Evolutionary conservation across 1,140 invertebrate genomes (phyloP), one percentile per base, ranked within the genome.

Genomic region (Aleiodes sp.): DNA sequence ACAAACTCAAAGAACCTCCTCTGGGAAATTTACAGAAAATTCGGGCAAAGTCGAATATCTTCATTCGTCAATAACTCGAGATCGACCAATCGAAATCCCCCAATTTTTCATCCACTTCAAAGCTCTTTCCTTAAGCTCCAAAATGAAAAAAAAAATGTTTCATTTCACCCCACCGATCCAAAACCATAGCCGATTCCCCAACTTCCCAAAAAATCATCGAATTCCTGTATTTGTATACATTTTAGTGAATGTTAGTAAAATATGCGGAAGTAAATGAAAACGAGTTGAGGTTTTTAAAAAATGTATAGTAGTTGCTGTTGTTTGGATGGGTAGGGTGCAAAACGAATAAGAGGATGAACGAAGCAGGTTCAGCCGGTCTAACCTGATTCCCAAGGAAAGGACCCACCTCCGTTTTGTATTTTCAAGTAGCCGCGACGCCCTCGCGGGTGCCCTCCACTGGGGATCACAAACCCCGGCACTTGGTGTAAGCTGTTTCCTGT

Each of bases 291-390:
- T 52, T 59, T 59, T 59, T 31, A 28, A 59, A 59, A 59, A 26
- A 28, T 12, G n/a, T n/a, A 59, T 31, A 24, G 28, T 31, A 59
- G 56, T 31, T 24, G 7, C 10, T 33, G 31, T 33, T 8, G 26
- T 43, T 28, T 31, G 28, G 12, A 35, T 35, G 66, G 65, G 16
- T 52, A 37, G 46, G 71, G 76, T 75, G 78, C 75, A 82, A 80
- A 78, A 79, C 78, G 77, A 74, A 76, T 77, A 80, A 76, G 80
- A 80, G 77, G 75, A 73, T 74, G 77, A 76, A 86, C n/a, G n/a
- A n/a, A n/a, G 83, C 84, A 84, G 84, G 84, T 86, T 86, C 83
- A 80, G 84, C 84, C 84, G 84, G 84, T 86, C 83, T 85, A 86
- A 86, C 84, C 84, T 86, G 84, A 85, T 86, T 85, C 82, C 12